These are phyloP conservation scores for Zootermopsis nevadensis DNA, from an alignment of 2,888 invertebrate genomes.

Conservation along the genomic window DNA sequence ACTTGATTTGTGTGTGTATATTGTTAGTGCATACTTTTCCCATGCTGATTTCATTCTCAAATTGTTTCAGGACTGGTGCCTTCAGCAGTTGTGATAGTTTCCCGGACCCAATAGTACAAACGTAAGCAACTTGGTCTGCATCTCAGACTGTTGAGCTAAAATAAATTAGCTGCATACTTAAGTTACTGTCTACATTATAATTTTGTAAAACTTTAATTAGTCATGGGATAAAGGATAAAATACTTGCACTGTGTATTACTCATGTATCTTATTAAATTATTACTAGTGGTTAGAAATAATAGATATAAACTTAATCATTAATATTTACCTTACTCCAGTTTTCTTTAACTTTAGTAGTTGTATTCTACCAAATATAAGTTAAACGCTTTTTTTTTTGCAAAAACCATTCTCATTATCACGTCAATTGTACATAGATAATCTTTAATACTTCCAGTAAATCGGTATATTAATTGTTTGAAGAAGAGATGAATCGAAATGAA, in stretches of 20 bases:
- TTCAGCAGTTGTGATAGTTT: slow-evolving; percentile 84
- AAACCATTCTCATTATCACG: no score
- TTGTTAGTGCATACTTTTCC: no score
- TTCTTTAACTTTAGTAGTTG: no score
- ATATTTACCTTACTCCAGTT: not conserved
- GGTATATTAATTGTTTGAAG: no score
- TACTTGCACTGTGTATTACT: not conserved
- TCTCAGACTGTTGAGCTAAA: not conserved
- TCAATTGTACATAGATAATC: no score
- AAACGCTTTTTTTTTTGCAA: no score
- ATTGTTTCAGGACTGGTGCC: slow-evolving; percentile 80
- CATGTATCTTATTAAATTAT: not conserved
- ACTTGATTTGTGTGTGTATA: no score
- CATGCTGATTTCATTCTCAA: not conserved
- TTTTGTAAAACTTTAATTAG: slow-evolving; percentile 15
- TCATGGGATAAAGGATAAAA: slow-evolving; percentile 1
- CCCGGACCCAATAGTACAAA: slow-evolving; percentile 57
- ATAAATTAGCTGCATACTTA: not conserved
- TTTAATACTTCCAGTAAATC: no score
- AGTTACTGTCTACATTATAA: not conserved
- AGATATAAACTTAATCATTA: not conserved
- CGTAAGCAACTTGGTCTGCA: not conserved
- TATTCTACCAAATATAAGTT: no score
- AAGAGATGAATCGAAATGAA: no score
- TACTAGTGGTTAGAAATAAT: not conserved